Base-by-base conservation (phyloP, 2,113 vertebrate species). In the Tragelaphus imberbis region DNA sequence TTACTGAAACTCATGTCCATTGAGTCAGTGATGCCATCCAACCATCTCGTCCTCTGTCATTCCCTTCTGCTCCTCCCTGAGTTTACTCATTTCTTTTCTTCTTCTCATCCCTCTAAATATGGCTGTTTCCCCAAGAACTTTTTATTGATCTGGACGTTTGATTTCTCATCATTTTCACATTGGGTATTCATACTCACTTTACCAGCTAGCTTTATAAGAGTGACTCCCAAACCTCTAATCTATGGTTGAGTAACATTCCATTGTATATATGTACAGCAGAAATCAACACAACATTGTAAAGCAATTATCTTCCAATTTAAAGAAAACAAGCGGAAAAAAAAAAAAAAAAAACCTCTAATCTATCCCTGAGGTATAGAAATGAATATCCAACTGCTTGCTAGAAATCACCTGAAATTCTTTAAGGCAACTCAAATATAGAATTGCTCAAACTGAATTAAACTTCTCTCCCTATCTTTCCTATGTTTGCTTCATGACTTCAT, bases 361-460 rank as follows among this genome's bases (percentile, higher is more conserved):
- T 93, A 23, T 59, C 36, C 44, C n/a, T n/a, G 7, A 59, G 28
- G 9, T 86, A 88, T 6, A 95, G 51, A 79, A 27, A 33, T 21
- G 12, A 3, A 23, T 11, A 55, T 44, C 40, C 8, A 86, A 49
- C 23, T 53, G 23, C 19, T 91, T 86, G 7, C 25, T 49, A 16
- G 79, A 98, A 94, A 90, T 68, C 61, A 92, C 51, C 23, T 80
- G 13, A 68, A 79, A 88, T 88, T 84, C 44, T 92, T 59, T 97
- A 5, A 82, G 11, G 63, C 21, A 77, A 40, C 6, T 27, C 85
- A 77, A 88, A 75, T 36, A 11, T 33, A 8, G 25, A 23, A 21
- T 27, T 90, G 23, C 21, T 84, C 19, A 36, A 53, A 84, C 16
- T 49, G 40, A 95, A 65, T 91, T 81, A 81, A 94, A 59, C 8